Evolutionary conservation across 92 coral and sea anemone species (phyloP).

Genomic region (Desmophyllum pertusum): DNA sequence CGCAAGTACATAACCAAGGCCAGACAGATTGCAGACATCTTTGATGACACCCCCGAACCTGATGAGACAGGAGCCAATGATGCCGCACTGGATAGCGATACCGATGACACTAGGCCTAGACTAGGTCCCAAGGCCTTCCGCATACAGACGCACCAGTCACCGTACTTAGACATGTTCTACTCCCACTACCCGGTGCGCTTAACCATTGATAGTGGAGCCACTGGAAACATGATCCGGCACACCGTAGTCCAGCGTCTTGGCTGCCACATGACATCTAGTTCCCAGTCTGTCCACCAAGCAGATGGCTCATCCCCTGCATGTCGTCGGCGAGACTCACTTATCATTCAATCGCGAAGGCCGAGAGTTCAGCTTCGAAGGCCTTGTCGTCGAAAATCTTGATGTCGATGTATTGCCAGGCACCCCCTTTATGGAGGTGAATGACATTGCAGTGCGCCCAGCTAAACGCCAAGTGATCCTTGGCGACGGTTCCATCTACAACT

Average conservation of each 20-base stretch:
- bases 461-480: conserved; percentile 50
- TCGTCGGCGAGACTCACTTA: conserved; percentile 54
- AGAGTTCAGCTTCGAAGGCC: conserved; percentile 42
- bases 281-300: conserved; percentile 33
- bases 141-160: conserved; percentile 57
- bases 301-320: conserved; percentile 57
- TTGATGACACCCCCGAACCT: conserved; percentile 35
- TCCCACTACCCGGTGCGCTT: conserved; percentile 38
- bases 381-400: conserved; percentile 64
- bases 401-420: conserved; percentile 63
- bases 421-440: conserved; percentile 63
- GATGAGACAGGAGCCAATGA: conserved; percentile 2
- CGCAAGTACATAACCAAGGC: conserved; percentile 58
- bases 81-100: not conserved
- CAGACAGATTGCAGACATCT: conserved; percentile 62
- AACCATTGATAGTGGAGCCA: conserved; percentile 59
- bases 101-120: not conserved
- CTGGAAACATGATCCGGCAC: conserved; percentile 58
- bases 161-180: conserved; percentile 50
- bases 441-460: conserved; percentile 68
- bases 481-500: conserved; percentile 37
- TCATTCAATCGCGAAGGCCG: conserved; percentile 44
- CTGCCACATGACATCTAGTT: conserved; percentile 34
- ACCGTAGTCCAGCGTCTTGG: conserved; percentile 46
- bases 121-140: not conserved